phyloP scores from a whole-genome alignment of 2,797 vertebrate genomes.

The Gambusia yucatana region DNA sequence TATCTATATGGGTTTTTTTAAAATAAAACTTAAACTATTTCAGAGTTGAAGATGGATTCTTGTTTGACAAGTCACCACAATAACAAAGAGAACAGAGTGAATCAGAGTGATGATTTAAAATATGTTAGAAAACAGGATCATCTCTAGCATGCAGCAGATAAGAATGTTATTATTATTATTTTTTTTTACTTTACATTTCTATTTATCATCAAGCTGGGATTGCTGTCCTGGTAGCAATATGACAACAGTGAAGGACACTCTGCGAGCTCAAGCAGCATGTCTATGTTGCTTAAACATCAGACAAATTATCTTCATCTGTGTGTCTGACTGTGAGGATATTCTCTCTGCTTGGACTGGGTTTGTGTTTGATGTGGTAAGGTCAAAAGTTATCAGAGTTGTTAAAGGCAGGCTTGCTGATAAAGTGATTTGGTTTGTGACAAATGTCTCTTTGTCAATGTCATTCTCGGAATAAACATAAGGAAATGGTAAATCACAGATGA shows the following conservation, averaged over 20 bases:
- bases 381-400: conserved; percentile 29
- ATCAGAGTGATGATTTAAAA: background rate
- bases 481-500: conserved; percentile 4
- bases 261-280: conserved; percentile 12
- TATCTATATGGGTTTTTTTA: no score
- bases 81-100: background rate
- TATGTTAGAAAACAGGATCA: background rate
- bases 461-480: background rate
- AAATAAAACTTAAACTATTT: background rate
- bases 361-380: conserved; percentile 10
- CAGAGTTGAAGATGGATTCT: background rate
- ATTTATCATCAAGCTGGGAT: conserved; percentile 9
- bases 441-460: conserved; percentile 15
- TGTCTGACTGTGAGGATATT: conserved; percentile 15
- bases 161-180: no score
- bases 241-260: conserved; percentile 9
- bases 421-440: conserved; percentile 16
- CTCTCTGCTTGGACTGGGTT: conserved; percentile 11
- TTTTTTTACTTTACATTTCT: background rate
- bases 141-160: background rate
- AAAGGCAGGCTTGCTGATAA: conserved; percentile 25
- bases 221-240: conserved; percentile 24
- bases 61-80: background rate
- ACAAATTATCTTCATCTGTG: conserved; percentile 13
- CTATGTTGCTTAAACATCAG: conserved; percentile 7